Evolutionary conservation across 2,888 invertebrate species (phyloP), one percentile per base, ranked within the genome.

Genomic region (Drosophila meridiana): DNA sequence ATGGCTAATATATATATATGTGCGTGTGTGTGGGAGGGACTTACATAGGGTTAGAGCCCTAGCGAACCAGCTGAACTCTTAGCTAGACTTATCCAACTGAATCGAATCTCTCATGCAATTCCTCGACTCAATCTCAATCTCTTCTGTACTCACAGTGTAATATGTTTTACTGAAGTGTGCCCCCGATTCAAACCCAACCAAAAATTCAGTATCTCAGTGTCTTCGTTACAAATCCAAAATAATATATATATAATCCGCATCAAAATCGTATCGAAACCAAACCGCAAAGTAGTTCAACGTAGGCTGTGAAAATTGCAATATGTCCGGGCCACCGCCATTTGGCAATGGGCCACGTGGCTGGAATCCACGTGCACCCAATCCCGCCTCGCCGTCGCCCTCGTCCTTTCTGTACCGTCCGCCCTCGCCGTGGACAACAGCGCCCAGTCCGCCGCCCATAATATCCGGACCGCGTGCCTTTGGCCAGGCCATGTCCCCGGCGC

Each of bases 361-460:
- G 92, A 93, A 92, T 83, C 91, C 92, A 66, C 91, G 93, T 70
- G 87, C 83, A 42, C 90, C 80, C 38, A 92, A 92, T 82, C 85
- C 92, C 60, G 83, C 91, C 72, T 90, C 92, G 9, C 90, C 92
- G 34, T 93, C 94, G 90, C 95, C 95, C 58, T 94, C 95, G 48
- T 94, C 94, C 3, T 94, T 95, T 76, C 95, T 95, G 87, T 96
- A 95, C 93, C 95, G 96, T 42, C 95, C 96, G 40, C 95, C 96
- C 14, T 96, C 96, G 43, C 96, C 97, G 57, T 96, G 96, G 94
- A 92, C 84, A 55, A 88, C 93, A 34, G 93, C 95, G 9, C 95
- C 96, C 2, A 95, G 96, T 80, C 96, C 96, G 1, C 96, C 96
- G n/a, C 96, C 96, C 4, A 94, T 95, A 73, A 95, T 96, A 84